Evolutionary conservation across 2,888 invertebrate genomes (phyloP).

Genomic region (Globia sparganii): DNA sequence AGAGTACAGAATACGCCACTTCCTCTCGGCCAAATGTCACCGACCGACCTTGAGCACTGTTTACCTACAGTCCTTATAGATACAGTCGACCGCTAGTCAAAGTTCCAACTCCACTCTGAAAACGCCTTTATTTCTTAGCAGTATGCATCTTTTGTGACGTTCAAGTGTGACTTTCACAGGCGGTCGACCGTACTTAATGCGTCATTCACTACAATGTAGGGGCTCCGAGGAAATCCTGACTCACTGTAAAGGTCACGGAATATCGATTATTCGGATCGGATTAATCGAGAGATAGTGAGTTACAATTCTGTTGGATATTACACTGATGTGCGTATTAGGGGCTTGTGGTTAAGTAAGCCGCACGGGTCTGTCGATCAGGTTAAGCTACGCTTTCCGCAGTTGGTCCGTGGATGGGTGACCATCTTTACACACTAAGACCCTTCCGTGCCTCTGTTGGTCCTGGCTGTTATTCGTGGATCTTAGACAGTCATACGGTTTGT

Average conservation of each 20-base stretch:
- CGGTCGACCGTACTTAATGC: constrained; percentile 1
- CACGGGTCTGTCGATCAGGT: too few relatives aligned
- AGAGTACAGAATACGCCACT: constrained; percentile 30
- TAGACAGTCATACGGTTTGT: too few relatives aligned
- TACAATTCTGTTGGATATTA: constrained; percentile 9
- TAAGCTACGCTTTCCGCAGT: too few relatives aligned
- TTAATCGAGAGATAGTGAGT: constrained; percentile 22
- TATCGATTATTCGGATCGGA: constrained; percentile 25
- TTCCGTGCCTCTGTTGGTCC: too few relatives aligned
- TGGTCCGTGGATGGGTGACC: too few relatives aligned
- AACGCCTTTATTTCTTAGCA: constrained; percentile 1
- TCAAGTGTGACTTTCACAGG: not conserved
- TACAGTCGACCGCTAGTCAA: constrained; percentile 10
- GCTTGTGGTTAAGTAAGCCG: too few relatives aligned
- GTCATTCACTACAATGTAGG: constrained; percentile 33
- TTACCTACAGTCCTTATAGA: constrained; percentile 20
- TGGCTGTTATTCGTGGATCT: too few relatives aligned
- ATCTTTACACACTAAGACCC: too few relatives aligned
- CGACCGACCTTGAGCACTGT: constrained; percentile 51
- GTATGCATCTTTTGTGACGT: not conserved
- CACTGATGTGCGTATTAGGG: too few relatives aligned
- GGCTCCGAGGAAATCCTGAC: constrained; percentile 30
- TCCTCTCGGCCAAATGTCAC: constrained; percentile 61
- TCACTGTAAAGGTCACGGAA: constrained; percentile 27
- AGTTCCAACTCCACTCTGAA: not conserved